Percentiles rank a stretch among this genome's conserved stretches.
Conservation (phyloP, 2,113 vertebrate species). For the Dicaeum eximium region DNA sequence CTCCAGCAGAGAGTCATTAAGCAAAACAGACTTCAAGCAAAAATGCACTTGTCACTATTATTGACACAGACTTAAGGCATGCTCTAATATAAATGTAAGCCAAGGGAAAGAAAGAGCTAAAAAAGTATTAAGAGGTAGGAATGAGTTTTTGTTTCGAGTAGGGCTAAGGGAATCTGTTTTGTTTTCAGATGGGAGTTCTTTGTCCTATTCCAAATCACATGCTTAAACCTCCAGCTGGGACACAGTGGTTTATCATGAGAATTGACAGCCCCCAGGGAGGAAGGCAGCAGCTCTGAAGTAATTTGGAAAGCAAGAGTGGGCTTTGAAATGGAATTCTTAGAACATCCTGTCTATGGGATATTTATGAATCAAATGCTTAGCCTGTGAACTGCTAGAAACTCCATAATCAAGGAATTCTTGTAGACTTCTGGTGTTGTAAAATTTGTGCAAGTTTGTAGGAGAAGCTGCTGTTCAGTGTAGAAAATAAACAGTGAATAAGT, state of each 20-base stretch:
- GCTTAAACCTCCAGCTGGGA: conserved; percentile 9
- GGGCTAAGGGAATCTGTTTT: conserved; percentile 1
- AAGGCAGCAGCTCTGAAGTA: conserved; percentile 17
- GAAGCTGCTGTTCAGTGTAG: not conserved
- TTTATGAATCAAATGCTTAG: conserved; percentile 33
- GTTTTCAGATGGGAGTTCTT: conserved; percentile 1
- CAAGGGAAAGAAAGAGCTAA: not conserved
- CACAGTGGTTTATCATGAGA: conserved; percentile 8
- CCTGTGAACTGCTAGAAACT: not conserved
- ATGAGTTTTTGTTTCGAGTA: not conserved
- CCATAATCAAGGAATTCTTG: not conserved
- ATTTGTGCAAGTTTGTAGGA: not conserved
- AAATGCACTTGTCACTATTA: not conserved
- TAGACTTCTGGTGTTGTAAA: not conserved
- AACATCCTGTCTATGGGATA: conserved; percentile 43
- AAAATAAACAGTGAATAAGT: not conserved
- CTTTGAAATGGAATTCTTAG: conserved; percentile 37
- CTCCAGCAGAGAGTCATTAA: conserved; percentile 3
- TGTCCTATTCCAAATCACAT: not conserved
- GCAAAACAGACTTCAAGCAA: not conserved
- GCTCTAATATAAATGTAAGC: not conserved
- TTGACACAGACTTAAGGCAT: not conserved
- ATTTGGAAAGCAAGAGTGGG: not conserved
- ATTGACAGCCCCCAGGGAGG: conserved; percentile 16
- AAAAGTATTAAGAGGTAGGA: not conserved